Evolutionary conservation across 1,140 invertebrate genomes (phyloP), one percentile per base, ranked within the genome.

Genomic region (Caerostris extrusa): DNA sequence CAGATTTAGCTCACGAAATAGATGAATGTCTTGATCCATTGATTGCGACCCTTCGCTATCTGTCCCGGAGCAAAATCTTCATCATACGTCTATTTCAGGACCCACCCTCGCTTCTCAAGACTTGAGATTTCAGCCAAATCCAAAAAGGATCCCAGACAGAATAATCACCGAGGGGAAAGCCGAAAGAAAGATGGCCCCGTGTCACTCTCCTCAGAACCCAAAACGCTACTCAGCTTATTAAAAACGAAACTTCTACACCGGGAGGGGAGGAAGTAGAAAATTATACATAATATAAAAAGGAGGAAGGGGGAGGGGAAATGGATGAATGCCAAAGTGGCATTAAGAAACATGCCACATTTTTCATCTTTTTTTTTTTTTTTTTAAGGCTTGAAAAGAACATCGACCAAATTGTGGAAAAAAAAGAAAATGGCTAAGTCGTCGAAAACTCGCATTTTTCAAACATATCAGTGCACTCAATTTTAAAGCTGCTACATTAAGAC

Each of bases 231-330:
- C 67, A 10, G 34, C 82, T 58, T 58, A 85, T 85, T 85, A 85
- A 85, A 34, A 85, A 57, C 19, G 55, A 12, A 57, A 85, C 55
- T 55, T 85, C 82, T 85, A 85, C 56, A 8, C 17, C 19, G n/a
- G 12, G 50, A 3, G 50, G 50, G 19, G 1, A 19, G 7, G 6
- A 57, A 85, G 19, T n/a, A 19, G 55, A 77, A 77, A 58, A 57
- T 57, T 58, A 85, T n/a, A 85, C n/a, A 85, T 83, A n/a, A 57
- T 87, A 53, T 19, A 34, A 87, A 87, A 87, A 87, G 34, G 34
- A 2, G 34, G 34, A 34, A 34, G 2, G 34, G 34, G 34, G 34
- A 34, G 34, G 34, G 2, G 64, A 53, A 58, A 69, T 89, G 87
- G 87, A 34, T 4, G 7, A n/a, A 7, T 69, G 87, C 87, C 87